These are phyloP conservation scores for Dascyllus trimaculatus DNA, from an alignment of 2,113 vertebrate species.

Conservation along the genomic window DNA sequence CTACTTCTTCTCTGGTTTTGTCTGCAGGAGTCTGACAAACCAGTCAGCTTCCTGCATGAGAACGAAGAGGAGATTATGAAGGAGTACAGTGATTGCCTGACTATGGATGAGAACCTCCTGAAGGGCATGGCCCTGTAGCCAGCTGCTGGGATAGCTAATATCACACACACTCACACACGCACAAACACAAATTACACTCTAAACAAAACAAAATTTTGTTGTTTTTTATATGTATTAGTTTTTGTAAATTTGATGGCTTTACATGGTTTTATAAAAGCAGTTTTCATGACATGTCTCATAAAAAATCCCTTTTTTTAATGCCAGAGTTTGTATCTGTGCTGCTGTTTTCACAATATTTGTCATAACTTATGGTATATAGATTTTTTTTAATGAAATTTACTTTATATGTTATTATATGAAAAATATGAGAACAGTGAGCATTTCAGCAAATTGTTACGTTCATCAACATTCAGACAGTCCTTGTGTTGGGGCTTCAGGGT, in stretches of 20 bases:
- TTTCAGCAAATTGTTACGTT: neutral
- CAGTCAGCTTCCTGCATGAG: conserved; percentile 69
- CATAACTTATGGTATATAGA: neutral
- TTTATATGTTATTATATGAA: neutral
- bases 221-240: neutral
- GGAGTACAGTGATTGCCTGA: conserved; percentile 71
- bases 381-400: too few relatives aligned
- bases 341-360: conserved; percentile 11
- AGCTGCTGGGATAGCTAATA: conserved; percentile 41
- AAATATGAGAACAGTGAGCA: neutral
- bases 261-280: too few relatives aligned
- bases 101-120: conserved; percentile 79
- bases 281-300: neutral
- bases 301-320: neutral
- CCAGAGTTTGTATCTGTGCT: neutral
- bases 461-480: neutral
- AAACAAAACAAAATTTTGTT: neutral
- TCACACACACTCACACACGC: conserved; percentile 15
- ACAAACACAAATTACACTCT: neutral
- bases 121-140: conserved; percentile 64
- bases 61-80: conserved; percentile 67
- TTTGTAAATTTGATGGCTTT: neutral
- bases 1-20: neutral
- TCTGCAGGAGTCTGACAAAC: conserved; percentile 61
- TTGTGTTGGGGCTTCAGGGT: conserved; percentile 22